phyloP scores from a whole-genome alignment of 2,888 invertebrate species.

The Drosophila prolongata region DNA sequence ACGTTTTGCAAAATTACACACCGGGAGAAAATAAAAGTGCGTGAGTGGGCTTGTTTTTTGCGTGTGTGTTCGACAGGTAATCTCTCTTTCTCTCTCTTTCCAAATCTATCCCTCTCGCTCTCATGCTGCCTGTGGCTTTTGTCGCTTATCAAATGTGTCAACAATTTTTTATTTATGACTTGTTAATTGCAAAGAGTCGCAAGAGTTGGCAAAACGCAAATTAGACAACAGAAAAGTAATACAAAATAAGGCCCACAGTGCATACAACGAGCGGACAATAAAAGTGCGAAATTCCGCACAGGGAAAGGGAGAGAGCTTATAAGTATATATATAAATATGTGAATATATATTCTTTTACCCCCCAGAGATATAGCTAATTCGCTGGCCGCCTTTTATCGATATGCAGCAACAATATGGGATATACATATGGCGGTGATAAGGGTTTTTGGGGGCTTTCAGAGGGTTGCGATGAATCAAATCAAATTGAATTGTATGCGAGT shows the following conservation, averaged over 20 bases:
- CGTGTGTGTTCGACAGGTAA: slow-evolving; percentile 44
- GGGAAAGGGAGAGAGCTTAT: slow-evolving; percentile 18
- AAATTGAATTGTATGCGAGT: slow-evolving; percentile 51
- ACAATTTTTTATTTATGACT: slow-evolving; percentile 75
- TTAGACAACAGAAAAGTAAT: slow-evolving; percentile 51
- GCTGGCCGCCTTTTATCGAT: slow-evolving; percentile 59
- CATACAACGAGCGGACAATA: slow-evolving; percentile 63
- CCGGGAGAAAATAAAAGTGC: slow-evolving; percentile 13
- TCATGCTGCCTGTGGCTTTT: slow-evolving; percentile 22
- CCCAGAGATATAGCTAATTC: slow-evolving; percentile 60
- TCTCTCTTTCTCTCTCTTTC: slow-evolving; percentile 6
- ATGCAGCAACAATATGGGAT: slow-evolving; percentile 38
- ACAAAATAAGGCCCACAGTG: slow-evolving; percentile 26
- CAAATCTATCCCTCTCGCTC: background rate
- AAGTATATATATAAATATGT: background rate
- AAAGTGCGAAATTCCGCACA: slow-evolving; percentile 69
- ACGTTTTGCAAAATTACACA: slow-evolving; percentile 11
- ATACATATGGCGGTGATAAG: slow-evolving; percentile 5
- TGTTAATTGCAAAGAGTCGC: slow-evolving; percentile 77
- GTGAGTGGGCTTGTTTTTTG: slow-evolving; percentile 2
- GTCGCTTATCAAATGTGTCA: slow-evolving; percentile 71
- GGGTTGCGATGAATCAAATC: slow-evolving; percentile 40
- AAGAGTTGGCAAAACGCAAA: slow-evolving; percentile 70
- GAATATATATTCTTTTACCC: background rate
- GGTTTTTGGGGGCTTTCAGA: slow-evolving; percentile 3